Base-by-base conservation (phyloP, 2,797 vertebrate species). In the Tenualosa ilisha region DNA sequence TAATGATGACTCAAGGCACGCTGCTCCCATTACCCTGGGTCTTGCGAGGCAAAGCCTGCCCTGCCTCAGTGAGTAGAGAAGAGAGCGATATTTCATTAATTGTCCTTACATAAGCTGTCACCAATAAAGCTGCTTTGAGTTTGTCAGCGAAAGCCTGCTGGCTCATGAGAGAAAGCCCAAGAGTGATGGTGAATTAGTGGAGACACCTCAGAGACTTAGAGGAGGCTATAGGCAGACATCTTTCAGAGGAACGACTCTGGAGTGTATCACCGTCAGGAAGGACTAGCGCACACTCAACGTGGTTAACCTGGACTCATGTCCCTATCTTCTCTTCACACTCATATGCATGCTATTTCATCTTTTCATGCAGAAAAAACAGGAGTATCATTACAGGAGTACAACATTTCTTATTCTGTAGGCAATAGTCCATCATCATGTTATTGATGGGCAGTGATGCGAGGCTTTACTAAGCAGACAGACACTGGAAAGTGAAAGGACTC, bases 81-180 rank as follows among this genome's bases (percentile, higher is more conserved):
- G 50, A 46, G 26, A 86, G 84, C 81, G 79, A 51, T 84, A 85
- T 85, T 86, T 89, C 65, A 85, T 86, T 91, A 89, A 91, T 86
- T 86, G 88, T 53, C 81, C 82, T 91, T 88, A 89, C 54, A 85
- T 84, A 89, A 89, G 81, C 81, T 56, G 72, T 82, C 84, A 87
- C 84, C 85, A 86, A 88, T 87, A 89, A 88, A 86, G 86, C 86
- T 84, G 86, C 87, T 89, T 88, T 90, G 86, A 85, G 85, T 87
- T 84, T 82, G 56, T 86, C 86, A 86, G 79, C 79, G 84, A 82
- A 90, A 88, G 88, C 87, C 86, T 54, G 54, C 84, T 84, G 90
- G 65, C 85, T 89, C 84, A 68, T 81, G 65, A 84, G 87, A 83
- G 82, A 82, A 87, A 87, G 84, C 51, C 49, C 61, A 86, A 86